Conservation (phyloP, 2,113 vertebrate genomes). For the Lampris megalopsis region DNA sequence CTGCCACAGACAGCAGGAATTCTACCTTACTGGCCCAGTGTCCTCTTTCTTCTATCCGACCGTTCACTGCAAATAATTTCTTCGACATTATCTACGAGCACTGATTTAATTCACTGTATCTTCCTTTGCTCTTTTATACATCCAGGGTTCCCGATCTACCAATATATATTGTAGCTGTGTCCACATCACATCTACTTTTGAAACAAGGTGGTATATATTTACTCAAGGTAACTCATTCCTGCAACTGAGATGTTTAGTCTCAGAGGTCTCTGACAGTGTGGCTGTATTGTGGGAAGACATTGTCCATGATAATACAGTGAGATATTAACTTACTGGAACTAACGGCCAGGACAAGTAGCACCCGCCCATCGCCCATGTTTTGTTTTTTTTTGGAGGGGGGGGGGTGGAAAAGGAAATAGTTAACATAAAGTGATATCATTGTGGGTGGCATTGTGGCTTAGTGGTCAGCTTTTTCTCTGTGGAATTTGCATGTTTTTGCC, state of each 20-base stretch:
- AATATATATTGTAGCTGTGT: neutral
- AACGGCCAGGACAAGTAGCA: too few relatives aligned
- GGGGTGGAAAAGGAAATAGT: too few relatives aligned
- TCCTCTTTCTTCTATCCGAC: constrained; percentile 69
- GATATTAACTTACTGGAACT: neutral
- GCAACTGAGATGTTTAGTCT: neutral
- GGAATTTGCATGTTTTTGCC: too few relatives aligned
- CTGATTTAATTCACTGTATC: neutral
- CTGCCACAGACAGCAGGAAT: constrained; percentile 80
- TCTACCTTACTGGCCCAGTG: constrained; percentile 80
- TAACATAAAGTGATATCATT: too few relatives aligned
- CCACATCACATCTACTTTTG: neutral
- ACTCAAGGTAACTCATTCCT: constrained; percentile 3
- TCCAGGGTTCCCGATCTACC: neutral
- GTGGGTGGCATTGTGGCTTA: too few relatives aligned
- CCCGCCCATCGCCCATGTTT: too few relatives aligned
- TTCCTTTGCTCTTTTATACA: neutral
- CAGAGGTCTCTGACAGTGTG: neutral
- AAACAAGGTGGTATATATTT: constrained; percentile 8
- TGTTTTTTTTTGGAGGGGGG: too few relatives aligned
- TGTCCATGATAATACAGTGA: neutral
- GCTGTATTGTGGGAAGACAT: neutral
- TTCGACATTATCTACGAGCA: constrained; percentile 15
- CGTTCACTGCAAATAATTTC: neutral
- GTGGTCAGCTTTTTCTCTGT: too few relatives aligned